A percentile compares a stretch with the other conserved stretches of the same genome.
Evolutionary conservation across 2,113 vertebrate species (phyloP).

Genomic region (Upupa epops): DNA sequence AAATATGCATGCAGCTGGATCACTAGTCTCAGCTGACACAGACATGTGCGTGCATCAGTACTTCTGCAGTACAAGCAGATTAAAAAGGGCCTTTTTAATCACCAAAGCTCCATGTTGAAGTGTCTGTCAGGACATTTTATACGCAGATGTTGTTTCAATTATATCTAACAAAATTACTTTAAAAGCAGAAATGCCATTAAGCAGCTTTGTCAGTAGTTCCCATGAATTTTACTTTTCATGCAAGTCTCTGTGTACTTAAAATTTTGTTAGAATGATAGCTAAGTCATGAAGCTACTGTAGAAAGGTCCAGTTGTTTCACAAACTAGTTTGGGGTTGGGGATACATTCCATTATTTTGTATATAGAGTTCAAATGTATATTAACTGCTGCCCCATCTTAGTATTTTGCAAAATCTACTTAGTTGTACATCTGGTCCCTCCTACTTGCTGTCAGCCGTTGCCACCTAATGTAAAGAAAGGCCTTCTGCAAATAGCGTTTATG

Average conservation of each 20-base stretch:
- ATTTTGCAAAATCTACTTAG: constrained; percentile 70
- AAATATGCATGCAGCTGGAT: constrained; percentile 28
- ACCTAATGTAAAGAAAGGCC: constrained; percentile 15
- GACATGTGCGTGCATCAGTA: constrained; percentile 10
- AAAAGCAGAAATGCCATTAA: constrained; percentile 59
- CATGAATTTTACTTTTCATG: constrained; percentile 46
- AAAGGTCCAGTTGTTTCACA: constrained; percentile 76
- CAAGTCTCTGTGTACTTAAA: constrained; percentile 65
- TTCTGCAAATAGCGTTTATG: constrained; percentile 31
- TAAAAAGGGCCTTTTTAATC: constrained; percentile 71
- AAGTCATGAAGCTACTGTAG: constrained; percentile 36
- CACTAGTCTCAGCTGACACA: constrained; percentile 43
- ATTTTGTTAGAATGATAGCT: constrained; percentile 51
- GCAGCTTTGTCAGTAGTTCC: constrained; percentile 53
- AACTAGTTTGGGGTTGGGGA: constrained; percentile 67
- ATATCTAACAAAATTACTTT: constrained; percentile 69
- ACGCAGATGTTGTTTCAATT: constrained; percentile 64
- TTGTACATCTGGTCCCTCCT: constrained; percentile 69
- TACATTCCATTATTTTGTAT: constrained; percentile 80
- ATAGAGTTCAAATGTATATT: constrained; percentile 77
- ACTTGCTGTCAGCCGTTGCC: constrained; percentile 50
- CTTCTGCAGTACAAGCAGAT: constrained; percentile 39
- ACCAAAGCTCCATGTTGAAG: constrained; percentile 72
- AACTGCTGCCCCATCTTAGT: constrained; percentile 67
- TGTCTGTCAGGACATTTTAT: constrained; percentile 74